Conservation (phyloP, 2,888 invertebrate species). For the Luffia ferchaultella region DNA sequence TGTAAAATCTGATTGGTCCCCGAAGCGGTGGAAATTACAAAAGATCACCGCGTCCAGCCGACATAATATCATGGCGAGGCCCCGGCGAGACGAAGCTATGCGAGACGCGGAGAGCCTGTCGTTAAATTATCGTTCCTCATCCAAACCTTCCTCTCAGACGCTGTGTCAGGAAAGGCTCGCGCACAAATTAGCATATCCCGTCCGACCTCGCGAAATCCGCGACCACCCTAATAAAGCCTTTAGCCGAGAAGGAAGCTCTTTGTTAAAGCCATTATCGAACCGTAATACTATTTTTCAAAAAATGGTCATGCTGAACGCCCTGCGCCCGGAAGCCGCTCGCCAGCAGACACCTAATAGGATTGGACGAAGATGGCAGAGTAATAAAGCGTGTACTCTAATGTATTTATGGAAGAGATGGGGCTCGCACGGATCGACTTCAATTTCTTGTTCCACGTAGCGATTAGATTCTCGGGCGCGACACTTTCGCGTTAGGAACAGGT, state of each 20-base stretch:
- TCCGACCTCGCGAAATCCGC: slow-evolving; percentile 40
- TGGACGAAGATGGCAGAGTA: slow-evolving; percentile 59
- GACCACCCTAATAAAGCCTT: slow-evolving; percentile 41
- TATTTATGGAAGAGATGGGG: slow-evolving; percentile 52
- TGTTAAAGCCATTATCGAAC: slow-evolving; percentile 55
- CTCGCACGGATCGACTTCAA: slow-evolving; percentile 37
- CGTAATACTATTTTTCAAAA: slow-evolving; percentile 52
- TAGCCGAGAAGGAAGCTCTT: slow-evolving; percentile 29
- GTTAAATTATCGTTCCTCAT: slow-evolving; percentile 52
- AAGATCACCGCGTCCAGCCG: slow-evolving; percentile 31
- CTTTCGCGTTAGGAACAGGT: neutral
- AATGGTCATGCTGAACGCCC: slow-evolving; percentile 49
- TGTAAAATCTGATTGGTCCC: slow-evolving; percentile 18
- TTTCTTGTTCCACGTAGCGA: slow-evolving; percentile 38
- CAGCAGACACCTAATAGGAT: slow-evolving; percentile 59
- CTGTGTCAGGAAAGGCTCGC: slow-evolving; percentile 36
- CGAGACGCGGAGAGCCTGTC: no score
- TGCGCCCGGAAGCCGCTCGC: slow-evolving; percentile 38
- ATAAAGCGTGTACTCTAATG: slow-evolving; percentile 62
- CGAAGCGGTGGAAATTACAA: slow-evolving; percentile 36
- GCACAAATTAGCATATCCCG: slow-evolving; percentile 48
- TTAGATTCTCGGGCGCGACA: slow-evolving; percentile 19
- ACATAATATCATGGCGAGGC: slow-evolving; percentile 39
- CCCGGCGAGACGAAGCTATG: slow-evolving; percentile 33
- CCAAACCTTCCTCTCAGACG: slow-evolving; percentile 35